These are phyloP conservation scores for Nibea coibor DNA, from an alignment of 2,113 vertebrate species.

Conservation along the genomic window DNA sequence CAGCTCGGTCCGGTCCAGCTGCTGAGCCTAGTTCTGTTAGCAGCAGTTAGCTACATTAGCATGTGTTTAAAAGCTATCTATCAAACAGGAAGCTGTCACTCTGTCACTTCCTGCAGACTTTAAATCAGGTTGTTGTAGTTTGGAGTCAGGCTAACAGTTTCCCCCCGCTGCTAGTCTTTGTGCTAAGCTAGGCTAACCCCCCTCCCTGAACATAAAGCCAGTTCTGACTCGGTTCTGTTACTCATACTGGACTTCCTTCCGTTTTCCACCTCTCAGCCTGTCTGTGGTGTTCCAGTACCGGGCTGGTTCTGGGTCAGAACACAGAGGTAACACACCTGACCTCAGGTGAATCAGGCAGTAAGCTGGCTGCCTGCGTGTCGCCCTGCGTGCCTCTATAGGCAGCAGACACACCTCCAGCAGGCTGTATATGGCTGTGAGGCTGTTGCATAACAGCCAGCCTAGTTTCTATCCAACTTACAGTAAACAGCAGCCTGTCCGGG, in stretches of 20 bases:
- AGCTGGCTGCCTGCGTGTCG: neutral
- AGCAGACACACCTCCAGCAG: constrained; percentile 55
- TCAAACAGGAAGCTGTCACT: too few relatives aligned
- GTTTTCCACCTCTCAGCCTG: too few relatives aligned
- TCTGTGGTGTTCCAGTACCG: too few relatives aligned
- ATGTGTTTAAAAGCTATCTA: too few relatives aligned
- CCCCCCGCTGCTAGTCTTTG: neutral
- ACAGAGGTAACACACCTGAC: neutral
- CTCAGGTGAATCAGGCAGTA: neutral
- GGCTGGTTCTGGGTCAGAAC: too few relatives aligned
- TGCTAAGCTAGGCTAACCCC: constrained; percentile 25
- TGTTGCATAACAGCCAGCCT: constrained; percentile 75
- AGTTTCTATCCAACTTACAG: constrained; percentile 73
- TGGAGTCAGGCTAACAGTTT: too few relatives aligned
- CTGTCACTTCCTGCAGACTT: too few relatives aligned
- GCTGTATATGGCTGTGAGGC: constrained; percentile 53
- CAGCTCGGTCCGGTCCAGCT: too few relatives aligned
- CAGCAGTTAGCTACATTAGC: too few relatives aligned
- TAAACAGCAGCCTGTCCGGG: constrained; percentile 63
- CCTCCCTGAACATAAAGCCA: neutral
- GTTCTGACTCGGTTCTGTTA: neutral
- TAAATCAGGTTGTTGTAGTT: too few relatives aligned
- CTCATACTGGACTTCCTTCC: too few relatives aligned
- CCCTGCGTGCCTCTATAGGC: constrained; percentile 40
- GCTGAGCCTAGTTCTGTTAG: too few relatives aligned